phyloP scores from a whole-genome alignment of 30 jellyfish, hydroid and myxozoan species.

The Sanderia malayensis region DNA sequence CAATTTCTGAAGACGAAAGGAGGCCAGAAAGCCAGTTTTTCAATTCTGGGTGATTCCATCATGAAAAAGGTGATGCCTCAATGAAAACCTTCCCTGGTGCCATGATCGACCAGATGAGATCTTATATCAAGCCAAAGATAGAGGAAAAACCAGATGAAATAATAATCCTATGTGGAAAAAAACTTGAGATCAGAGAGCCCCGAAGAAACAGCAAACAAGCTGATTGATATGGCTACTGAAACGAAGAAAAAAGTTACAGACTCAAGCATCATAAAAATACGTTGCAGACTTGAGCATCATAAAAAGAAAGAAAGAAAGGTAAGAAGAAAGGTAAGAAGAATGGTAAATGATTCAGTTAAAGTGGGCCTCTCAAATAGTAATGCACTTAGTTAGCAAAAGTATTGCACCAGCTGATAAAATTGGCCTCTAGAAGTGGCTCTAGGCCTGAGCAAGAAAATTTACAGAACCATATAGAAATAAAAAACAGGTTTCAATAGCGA shows the following conservation, averaged over 20 bases:
- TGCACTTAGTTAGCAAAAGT: no score
- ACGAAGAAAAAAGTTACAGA: not conserved
- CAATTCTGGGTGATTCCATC: conserved; percentile 6
- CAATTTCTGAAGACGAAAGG: not conserved
- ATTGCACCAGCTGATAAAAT: no score
- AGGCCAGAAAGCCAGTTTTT: conserved; percentile 13
- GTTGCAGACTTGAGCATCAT: conserved; percentile 16
- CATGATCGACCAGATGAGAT: conserved; percentile 12
- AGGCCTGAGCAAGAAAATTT: no score
- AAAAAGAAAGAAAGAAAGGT: conserved; percentile 15
- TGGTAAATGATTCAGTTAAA: conserved; percentile 16
- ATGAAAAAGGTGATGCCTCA: not conserved
- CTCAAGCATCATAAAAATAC: conserved; percentile 31
- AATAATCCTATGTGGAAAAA: conserved; percentile 8
- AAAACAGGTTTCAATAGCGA: no score
- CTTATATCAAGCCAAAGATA: conserved; percentile 14
- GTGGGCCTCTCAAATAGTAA: not conserved
- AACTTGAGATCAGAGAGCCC: conserved; percentile 20
- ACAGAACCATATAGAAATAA: no score
- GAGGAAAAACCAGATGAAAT: conserved; percentile 16
- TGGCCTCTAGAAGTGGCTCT: no score
- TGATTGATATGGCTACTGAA: conserved; percentile 6
- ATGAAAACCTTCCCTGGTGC: conserved; percentile 35
- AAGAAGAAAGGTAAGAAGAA: not conserved
- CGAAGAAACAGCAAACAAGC: conserved; percentile 21